Conservation (phyloP, 1,140 invertebrate genomes). For the Helicoverpa armigera region DNA sequence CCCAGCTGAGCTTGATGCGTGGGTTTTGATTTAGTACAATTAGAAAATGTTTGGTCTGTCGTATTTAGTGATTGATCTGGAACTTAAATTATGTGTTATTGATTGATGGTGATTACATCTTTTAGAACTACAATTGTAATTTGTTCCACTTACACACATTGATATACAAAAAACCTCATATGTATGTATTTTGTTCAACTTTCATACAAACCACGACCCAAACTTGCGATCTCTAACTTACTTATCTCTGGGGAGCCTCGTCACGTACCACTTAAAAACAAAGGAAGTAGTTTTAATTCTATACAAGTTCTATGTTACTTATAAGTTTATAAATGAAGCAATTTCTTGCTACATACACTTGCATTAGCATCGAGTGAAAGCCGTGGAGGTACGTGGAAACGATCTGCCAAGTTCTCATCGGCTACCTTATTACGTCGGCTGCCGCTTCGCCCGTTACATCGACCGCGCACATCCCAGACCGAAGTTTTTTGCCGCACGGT, state of each 20-base stretch:
- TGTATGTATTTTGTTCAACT: background rate
- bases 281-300: background rate
- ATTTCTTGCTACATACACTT: conserved; percentile 36
- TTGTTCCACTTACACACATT: background rate
- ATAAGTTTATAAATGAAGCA: conserved; percentile 35
- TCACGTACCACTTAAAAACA: background rate
- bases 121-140: background rate
- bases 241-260: background rate
- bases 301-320: background rate
- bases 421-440: conserved; percentile 73
- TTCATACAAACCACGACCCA: background rate
- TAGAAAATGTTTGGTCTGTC: conserved; percentile 55
- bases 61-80: conserved; percentile 55
- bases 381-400: conserved; percentile 51
- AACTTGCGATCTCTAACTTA: background rate
- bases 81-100: conserved; percentile 5
- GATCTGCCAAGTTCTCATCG: conserved; percentile 59
- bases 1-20: conserved; percentile 59
- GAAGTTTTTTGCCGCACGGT: conserved; percentile 77
- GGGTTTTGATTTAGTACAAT: conserved; percentile 57
- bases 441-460: conserved; percentile 63
- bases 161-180: no score
- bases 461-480: conserved; percentile 61
- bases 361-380: conserved; percentile 45
- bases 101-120: background rate